Evolutionary conservation across 2,888 invertebrate species (phyloP).

Genomic region (Netelia inedita): DNA sequence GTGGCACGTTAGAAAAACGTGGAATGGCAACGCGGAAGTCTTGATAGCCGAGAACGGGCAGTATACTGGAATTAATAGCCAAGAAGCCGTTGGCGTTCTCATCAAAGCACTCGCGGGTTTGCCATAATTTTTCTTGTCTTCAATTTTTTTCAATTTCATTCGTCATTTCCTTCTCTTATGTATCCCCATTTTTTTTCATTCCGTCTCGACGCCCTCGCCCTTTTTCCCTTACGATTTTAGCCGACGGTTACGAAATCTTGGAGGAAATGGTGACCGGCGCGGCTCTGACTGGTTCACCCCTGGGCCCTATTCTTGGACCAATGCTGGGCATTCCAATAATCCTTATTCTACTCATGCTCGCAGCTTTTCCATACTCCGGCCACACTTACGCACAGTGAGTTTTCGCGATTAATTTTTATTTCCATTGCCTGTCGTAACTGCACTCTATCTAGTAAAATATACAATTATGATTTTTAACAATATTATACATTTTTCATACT

Average conservation of each 20-base stretch:
- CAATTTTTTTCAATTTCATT: conserved; percentile 17
- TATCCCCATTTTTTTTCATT: conserved; percentile 10
- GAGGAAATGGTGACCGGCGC: conserved; percentile 73
- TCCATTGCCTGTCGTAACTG: not conserved
- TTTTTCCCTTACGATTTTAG: conserved; percentile 66
- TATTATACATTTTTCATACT: too few species aligned
- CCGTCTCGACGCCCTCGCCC: not conserved
- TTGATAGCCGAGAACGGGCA: conserved; percentile 77
- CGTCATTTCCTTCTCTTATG: conserved; percentile 21
- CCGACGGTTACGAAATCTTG: conserved; percentile 72
- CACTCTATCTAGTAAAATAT: not conserved
- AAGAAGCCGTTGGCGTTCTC: conserved; percentile 74
- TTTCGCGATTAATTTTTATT: conserved; percentile 2
- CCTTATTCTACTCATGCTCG: conserved; percentile 73
- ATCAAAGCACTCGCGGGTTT: conserved; percentile 72
- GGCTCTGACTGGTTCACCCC: conserved; percentile 72
- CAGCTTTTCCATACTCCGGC: conserved; percentile 76
- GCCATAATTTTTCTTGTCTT: conserved; percentile 12
- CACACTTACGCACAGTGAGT: conserved; percentile 81
- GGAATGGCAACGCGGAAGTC: conserved; percentile 76
- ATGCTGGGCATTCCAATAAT: conserved; percentile 76
- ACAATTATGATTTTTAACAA: not conserved
- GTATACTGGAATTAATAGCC: conserved; percentile 76
- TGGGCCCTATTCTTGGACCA: conserved; percentile 72
- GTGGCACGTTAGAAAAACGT: conserved; percentile 80